Conservation (phyloP, 1,140 invertebrate genomes). For the Hetaerina americana region DNA sequence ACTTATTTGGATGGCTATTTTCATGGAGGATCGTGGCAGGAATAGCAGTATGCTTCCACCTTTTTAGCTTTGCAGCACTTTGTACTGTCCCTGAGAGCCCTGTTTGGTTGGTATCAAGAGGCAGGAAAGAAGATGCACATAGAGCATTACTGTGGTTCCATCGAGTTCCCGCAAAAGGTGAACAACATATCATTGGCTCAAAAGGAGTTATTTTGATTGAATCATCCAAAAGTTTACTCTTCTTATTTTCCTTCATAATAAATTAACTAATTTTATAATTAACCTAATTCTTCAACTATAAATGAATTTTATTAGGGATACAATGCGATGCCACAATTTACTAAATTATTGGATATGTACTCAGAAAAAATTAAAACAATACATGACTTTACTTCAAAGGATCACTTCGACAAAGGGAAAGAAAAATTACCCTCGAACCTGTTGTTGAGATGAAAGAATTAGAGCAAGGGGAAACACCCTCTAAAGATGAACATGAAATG, state of each 20-base stretch:
- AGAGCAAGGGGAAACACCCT: neutral
- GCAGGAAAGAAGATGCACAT: conserved; percentile 43
- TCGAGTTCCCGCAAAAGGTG: neutral
- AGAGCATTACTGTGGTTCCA: conserved; percentile 46
- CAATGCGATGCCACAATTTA: too few relatives aligned
- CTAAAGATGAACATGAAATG: neutral
- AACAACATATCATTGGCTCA: too few relatives aligned
- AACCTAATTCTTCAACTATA: too few relatives aligned
- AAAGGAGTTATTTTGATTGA: too few relatives aligned
- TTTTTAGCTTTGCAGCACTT: conserved; percentile 38
- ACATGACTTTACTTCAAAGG: too few relatives aligned
- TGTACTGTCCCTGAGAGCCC: conserved; percentile 53
- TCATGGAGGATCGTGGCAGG: conserved; percentile 50
- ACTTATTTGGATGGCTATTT: conserved; percentile 45
- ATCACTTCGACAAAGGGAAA: neutral
- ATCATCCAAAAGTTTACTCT: too few relatives aligned
- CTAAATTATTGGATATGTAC: too few relatives aligned
- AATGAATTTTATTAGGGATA: too few relatives aligned
- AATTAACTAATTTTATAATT: too few relatives aligned
- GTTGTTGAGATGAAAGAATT: neutral
- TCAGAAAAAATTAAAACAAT: too few relatives aligned
- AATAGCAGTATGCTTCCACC: conserved; percentile 42
- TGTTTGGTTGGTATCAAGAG: conserved; percentile 48
- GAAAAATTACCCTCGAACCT: neutral
- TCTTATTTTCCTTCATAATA: too few relatives aligned